Evolutionary conservation across 2,888 invertebrate species (phyloP).

Genomic region (Panopea generosa): DNA sequence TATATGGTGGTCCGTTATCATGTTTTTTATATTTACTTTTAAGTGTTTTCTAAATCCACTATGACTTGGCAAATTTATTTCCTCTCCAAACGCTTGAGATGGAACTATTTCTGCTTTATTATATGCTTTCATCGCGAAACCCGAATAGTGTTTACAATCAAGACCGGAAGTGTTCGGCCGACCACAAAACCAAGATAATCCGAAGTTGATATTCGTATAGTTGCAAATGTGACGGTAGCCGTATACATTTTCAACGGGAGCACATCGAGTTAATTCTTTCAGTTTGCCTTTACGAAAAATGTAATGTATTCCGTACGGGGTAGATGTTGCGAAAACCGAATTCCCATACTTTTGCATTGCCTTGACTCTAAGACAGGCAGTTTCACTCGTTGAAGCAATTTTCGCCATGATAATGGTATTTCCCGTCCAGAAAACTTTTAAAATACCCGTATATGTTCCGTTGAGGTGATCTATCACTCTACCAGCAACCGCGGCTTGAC

Average conservation of each 20-base stretch:
- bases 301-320: constrained; percentile 41
- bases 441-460: constrained; percentile 44
- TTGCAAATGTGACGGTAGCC: constrained; percentile 43
- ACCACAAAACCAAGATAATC: constrained; percentile 50
- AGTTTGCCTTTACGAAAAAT: constrained; percentile 6
- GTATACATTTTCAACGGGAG: constrained; percentile 25
- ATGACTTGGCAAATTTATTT: constrained; percentile 36
- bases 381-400: constrained; percentile 38
- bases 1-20: too few relatives aligned
- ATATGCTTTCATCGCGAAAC: constrained; percentile 25
- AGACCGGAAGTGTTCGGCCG: constrained; percentile 20
- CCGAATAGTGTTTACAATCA: constrained; percentile 25
- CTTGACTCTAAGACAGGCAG: constrained; percentile 33
- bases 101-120: constrained; percentile 1
- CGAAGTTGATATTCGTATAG: constrained; percentile 41
- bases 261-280: constrained; percentile 36
- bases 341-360: constrained; percentile 49
- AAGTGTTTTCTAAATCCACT: constrained; percentile 16
- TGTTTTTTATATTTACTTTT: constrained; percentile 4
- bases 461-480: constrained; percentile 40
- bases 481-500: constrained; percentile 50
- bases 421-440: constrained; percentile 42
- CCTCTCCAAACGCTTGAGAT: too few relatives aligned
- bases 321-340: constrained; percentile 36
- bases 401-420: constrained; percentile 34